phyloP scores from a whole-genome alignment of 92 coral and sea anemone genomes.

The Epizoanthus illoricatus region DNA sequence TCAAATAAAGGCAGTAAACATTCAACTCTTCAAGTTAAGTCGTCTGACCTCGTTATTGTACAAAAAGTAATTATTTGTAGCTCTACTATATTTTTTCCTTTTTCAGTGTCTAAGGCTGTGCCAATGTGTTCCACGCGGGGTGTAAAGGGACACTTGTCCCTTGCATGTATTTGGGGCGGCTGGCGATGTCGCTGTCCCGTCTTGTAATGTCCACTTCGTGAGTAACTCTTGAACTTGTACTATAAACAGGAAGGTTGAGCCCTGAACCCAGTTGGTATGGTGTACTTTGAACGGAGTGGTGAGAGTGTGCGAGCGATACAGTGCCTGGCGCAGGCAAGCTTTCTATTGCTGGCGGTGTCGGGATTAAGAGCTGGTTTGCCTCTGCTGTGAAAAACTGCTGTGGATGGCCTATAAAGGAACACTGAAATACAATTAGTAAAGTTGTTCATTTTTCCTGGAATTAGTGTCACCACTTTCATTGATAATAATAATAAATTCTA shows the following conservation, averaged over 20 bases:
- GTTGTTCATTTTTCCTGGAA: neutral
- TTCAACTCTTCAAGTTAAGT: neutral
- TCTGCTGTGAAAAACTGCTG: constrained; percentile 78
- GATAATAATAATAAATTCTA: neutral
- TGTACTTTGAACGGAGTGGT: constrained; percentile 59
- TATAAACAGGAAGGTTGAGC: constrained; percentile 54
- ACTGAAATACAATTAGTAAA: neutral
- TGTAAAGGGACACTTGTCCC: constrained; percentile 66
- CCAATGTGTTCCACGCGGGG: constrained; percentile 70
- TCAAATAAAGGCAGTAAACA: neutral
- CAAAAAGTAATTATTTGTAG: neutral
- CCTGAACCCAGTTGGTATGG: constrained; percentile 61
- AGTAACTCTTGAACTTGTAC: constrained; percentile 46
- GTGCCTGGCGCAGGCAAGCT: constrained; percentile 58
- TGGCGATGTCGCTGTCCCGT: constrained; percentile 48
- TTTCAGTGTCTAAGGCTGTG: constrained; percentile 53
- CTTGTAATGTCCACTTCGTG: constrained; percentile 56
- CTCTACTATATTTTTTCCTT: neutral
- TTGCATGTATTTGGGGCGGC: constrained; percentile 70
- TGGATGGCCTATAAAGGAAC: constrained; percentile 46
- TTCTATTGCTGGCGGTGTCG: constrained; percentile 73
- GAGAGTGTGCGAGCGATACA: constrained; percentile 59
- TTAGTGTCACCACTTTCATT: constrained; percentile 4
- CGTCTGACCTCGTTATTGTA: neutral
- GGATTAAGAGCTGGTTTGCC: constrained; percentile 63